phyloP scores from a whole-genome alignment of 1,140 invertebrate species.

The Leptinotarsa undecemlineata region DNA sequence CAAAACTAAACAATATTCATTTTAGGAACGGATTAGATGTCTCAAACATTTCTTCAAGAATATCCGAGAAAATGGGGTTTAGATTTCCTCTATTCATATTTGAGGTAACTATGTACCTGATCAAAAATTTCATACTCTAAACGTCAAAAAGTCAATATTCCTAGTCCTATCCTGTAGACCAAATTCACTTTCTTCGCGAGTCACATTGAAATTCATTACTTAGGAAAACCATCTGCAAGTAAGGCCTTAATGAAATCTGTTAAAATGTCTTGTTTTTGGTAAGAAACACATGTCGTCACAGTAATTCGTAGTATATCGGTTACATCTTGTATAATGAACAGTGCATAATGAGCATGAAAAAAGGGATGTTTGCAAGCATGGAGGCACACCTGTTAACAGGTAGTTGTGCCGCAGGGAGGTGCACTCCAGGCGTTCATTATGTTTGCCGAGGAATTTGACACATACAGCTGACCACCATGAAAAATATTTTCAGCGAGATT shows the following conservation, averaged over 20 bases:
- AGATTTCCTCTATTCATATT: too few relatives aligned
- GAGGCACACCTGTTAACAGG: constrained; percentile 16
- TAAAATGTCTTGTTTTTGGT: constrained; percentile 34
- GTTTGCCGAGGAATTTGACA: constrained; percentile 5
- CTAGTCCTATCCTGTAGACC: not conserved
- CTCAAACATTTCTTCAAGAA: too few relatives aligned
- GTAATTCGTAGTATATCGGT: constrained; percentile 38
- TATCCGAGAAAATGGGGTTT: too few relatives aligned
- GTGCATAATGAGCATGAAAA: constrained; percentile 22
- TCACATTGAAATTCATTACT: constrained; percentile 10
- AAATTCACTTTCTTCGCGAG: not conserved
- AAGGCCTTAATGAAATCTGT: constrained; percentile 36
- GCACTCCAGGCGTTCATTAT: not conserved
- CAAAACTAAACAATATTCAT: too few relatives aligned
- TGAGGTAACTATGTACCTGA: too few relatives aligned
- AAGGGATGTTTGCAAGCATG: constrained; percentile 24
- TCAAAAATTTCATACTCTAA: too few relatives aligned
- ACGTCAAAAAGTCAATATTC: too few relatives aligned
- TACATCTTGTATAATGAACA: constrained; percentile 28
- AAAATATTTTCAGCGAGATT: not conserved
- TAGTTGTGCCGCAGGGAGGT: constrained; percentile 20
- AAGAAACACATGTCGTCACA: constrained; percentile 34
- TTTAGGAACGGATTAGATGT: too few relatives aligned
- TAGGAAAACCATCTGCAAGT: constrained; percentile 34
- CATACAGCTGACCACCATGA: not conserved